These are phyloP conservation scores for Ptiloglossa arizonensis DNA, from an alignment of 1,140 invertebrate species.

Conservation along the genomic window DNA sequence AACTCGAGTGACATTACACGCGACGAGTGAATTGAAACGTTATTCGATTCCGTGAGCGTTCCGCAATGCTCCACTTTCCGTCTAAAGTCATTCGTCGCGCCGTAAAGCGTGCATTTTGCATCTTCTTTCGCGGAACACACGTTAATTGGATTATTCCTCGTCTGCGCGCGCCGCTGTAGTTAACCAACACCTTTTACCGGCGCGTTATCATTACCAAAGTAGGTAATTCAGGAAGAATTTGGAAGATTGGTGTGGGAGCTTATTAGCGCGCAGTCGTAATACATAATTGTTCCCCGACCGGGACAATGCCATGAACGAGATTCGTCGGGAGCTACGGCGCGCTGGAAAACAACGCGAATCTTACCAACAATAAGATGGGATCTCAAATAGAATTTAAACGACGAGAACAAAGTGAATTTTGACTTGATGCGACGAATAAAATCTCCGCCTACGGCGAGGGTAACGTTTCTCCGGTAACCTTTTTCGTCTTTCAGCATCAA, in stretches of 20 bases:
- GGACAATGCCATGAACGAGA: slow-evolving; percentile 33
- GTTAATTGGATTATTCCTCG: neutral
- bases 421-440: slow-evolving; percentile 26
- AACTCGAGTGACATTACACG: too few species aligned
- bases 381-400: slow-evolving; percentile 39
- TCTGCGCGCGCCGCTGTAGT: neutral
- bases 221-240: slow-evolving; percentile 2
- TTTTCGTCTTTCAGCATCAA: too few species aligned
- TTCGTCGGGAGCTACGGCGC: neutral
- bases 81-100: neutral
- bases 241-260: slow-evolving; percentile 7
- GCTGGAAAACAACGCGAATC: slow-evolving; percentile 9
- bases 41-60: too few species aligned
- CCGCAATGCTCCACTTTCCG: too few species aligned
- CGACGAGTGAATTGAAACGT: too few species aligned
- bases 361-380: slow-evolving; percentile 21
- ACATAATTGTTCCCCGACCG: slow-evolving; percentile 28
- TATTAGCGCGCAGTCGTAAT: slow-evolving; percentile 39
- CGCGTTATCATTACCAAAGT: neutral
- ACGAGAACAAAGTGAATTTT: slow-evolving; percentile 21
- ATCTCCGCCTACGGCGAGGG: neutral
- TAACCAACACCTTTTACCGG: neutral
- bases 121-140: neutral
- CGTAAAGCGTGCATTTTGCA: neutral
- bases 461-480: neutral